Evolutionary conservation across 2,113 vertebrate species (phyloP).

Genomic region (Prunella fulvescens): DNA sequence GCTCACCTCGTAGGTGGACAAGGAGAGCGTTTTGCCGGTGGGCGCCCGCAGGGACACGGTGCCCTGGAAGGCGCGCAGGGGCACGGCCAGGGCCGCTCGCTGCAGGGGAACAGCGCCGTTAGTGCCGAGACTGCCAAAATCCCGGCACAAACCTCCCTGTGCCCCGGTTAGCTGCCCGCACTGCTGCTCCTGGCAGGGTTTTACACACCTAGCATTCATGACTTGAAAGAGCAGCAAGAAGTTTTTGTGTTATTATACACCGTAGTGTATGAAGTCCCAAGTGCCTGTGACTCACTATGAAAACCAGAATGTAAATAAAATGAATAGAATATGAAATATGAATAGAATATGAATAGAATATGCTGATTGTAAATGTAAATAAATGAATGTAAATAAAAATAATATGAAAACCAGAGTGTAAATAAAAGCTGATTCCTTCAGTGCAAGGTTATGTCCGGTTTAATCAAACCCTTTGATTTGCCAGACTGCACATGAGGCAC

Average conservation of each 20-base stretch:
- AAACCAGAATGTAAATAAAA: not conserved
- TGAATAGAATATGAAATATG: too few relatives aligned
- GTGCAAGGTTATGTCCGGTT: not conserved
- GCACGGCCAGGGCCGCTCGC: slow-evolving; percentile 83
- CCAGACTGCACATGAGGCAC: not conserved
- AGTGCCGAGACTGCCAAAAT: not conserved
- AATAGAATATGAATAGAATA: too few relatives aligned
- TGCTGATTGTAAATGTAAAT: too few relatives aligned
- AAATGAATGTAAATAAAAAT: too few relatives aligned
- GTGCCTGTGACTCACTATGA: not conserved
- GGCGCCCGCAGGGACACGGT: slow-evolving; percentile 93
- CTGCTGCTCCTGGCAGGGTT: not conserved
- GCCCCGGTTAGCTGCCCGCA: too few relatives aligned
- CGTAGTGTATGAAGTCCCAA: not conserved
- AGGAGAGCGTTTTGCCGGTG: slow-evolving; percentile 90
- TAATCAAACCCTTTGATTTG: not conserved
- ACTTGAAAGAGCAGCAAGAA: not conserved
- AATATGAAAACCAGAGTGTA: not conserved
- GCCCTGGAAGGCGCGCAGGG: slow-evolving; percentile 94
- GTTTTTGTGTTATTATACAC: not conserved
- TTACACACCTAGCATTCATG: not conserved
- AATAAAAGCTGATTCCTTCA: not conserved
- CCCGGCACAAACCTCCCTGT: not conserved
- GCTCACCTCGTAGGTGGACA: slow-evolving; percentile 97
- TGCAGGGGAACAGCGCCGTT: slow-evolving; percentile 48